Base-by-base conservation (phyloP, 2,888 invertebrate genomes). In the Stenoptilia bipunctidactyla region DNA sequence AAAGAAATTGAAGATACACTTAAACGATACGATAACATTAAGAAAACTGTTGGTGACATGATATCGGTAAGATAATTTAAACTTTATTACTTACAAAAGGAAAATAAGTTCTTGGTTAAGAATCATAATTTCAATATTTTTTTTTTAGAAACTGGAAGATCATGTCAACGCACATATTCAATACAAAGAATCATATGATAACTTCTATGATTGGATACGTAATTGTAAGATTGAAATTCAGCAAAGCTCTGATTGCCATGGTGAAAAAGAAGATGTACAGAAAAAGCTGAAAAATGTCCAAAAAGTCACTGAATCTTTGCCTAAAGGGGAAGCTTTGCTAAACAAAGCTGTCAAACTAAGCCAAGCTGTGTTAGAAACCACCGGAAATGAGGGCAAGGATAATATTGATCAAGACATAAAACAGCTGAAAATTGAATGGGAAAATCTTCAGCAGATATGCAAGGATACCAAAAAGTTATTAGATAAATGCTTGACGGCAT, bases 121-220 rank as follows among this genome's bases (percentile, higher is more conserved):
- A 30, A 36, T 39, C 9, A 37, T 37, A 36, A 39, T 30, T 36
- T 13, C 8, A 15, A 20, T 39, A 13, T 27, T 37, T 25, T 40
- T 43, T n/a, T 68, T 69, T 8, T 69, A 90, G 79, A 90, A 88
- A 59, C 75, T 95, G 34, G 94, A 96, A 61, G 88, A 90, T 42
- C 92, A 93, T 70, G 95, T 96, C 0, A 89, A 89, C 47, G 90
- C 93, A 37, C 97, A 97, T 59, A 94, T 95, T 53, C 89, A 91
- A 54, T 96, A 93, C 72, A 93, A 93, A 61, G 91, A 91, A 51
- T 89, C 91, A 0, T 90, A 91, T 52, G 92, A 92, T 55, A 91
- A 90, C 53, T 91, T 93, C 42, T 89, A 91, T 41, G 96, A 97
- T 52, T 96, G 94, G 93, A 87, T 97, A 15, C 86, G 93, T 15